These are phyloP conservation scores for Leptinotarsa tumamoca DNA, from an alignment of 2,888 invertebrate species.

Conservation along the genomic window DNA sequence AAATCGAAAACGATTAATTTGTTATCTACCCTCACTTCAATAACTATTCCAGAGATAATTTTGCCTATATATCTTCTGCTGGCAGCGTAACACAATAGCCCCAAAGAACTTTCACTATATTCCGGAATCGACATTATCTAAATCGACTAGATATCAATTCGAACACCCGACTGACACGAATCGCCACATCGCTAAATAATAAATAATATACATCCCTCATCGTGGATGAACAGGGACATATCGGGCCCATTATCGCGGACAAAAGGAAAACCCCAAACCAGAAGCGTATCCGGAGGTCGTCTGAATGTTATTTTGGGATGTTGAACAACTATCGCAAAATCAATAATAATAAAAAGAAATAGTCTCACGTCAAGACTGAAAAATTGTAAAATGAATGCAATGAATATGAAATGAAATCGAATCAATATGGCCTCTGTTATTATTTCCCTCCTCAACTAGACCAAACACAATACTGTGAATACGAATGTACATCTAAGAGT, in stretches of 20 bases:
- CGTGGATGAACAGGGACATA: constrained; percentile 10
- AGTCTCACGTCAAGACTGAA: too few species aligned
- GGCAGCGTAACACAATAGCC: background rate
- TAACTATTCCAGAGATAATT: background rate
- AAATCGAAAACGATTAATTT: background rate
- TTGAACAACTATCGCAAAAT: too few species aligned
- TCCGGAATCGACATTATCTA: background rate
- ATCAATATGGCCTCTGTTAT: too few species aligned
- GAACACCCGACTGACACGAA: constrained; percentile 1
- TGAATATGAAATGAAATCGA: too few species aligned
- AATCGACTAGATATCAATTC: background rate
- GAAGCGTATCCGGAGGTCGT: background rate
- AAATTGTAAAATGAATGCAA: too few species aligned
- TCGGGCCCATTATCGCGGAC: constrained; percentile 34
- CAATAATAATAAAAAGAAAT: too few species aligned
- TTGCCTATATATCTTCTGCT: background rate
- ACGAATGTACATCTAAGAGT: too few species aligned
- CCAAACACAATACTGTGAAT: too few species aligned
- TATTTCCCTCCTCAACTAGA: too few species aligned
- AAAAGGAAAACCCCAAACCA: constrained; percentile 31
- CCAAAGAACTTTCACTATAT: background rate
- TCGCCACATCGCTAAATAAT: background rate
- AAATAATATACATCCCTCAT: constrained; percentile 5
- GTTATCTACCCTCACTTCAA: background rate
- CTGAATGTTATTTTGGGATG: too few species aligned